phyloP scores from a whole-genome alignment of 1,140 invertebrate genomes.

The Carcinoscorpius rotundicauda region DNA sequence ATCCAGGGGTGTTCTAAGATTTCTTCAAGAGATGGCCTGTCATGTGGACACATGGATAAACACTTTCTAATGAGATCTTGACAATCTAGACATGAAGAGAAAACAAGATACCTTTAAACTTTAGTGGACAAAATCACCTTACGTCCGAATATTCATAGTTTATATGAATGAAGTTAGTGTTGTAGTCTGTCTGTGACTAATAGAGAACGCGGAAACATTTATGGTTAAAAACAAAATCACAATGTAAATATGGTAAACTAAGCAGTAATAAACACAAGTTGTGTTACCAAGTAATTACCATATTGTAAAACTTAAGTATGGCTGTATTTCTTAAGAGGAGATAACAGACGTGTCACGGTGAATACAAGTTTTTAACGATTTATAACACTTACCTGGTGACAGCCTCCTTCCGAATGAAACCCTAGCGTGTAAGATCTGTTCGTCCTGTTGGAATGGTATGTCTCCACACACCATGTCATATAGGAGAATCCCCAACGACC shows the following conservation, averaged over 20 bases:
- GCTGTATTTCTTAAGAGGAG: too few species aligned
- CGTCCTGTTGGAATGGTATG: slow-evolving; percentile 53
- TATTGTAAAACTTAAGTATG: too few species aligned
- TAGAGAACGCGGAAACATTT: too few species aligned
- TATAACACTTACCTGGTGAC: slow-evolving; percentile 31
- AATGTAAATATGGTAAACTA: too few species aligned
- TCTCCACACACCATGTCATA: slow-evolving; percentile 57
- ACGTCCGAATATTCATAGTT: too few species aligned
- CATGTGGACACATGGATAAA: slow-evolving; percentile 39
- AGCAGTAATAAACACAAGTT: too few species aligned
- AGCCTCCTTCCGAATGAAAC: slow-evolving; percentile 36
- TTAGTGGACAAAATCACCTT: too few species aligned
- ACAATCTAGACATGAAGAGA: slow-evolving; percentile 37
- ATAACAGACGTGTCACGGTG: not conserved
- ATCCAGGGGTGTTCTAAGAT: slow-evolving; percentile 48
- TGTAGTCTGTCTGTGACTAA: too few species aligned
- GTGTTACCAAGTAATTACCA: too few species aligned
- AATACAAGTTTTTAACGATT: not conserved
- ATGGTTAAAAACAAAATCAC: too few species aligned
- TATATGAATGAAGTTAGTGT: too few species aligned
- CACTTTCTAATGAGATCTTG: slow-evolving; percentile 47
- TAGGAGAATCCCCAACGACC: slow-evolving; percentile 53
- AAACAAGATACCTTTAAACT: too few species aligned
- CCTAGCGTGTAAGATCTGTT: slow-evolving; percentile 45
- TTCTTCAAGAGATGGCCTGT: slow-evolving; percentile 43